phyloP scores from a whole-genome alignment of 2,113 vertebrate species.

The Gymnarchus niloticus region DNA sequence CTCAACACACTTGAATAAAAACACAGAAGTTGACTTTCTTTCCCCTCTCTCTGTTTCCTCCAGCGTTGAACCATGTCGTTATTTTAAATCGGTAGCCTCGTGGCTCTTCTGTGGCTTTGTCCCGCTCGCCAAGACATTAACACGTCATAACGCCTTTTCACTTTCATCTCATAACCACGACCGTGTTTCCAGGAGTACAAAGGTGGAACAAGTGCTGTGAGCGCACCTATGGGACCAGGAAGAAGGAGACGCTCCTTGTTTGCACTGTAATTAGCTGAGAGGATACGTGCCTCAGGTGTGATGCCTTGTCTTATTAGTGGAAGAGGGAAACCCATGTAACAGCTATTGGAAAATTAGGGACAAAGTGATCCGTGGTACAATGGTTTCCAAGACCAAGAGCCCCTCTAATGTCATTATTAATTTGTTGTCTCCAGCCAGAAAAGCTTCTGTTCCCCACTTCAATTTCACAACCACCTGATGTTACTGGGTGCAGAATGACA shows the following conservation, averaged over 20 bases:
- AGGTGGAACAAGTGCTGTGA: constrained; percentile 10
- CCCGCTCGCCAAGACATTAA: constrained; percentile 38
- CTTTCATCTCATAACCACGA: constrained; percentile 54
- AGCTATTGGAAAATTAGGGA: background rate
- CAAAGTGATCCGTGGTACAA: background rate
- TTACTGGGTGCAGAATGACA: background rate
- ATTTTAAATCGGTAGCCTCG: constrained; percentile 51
- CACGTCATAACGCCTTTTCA: constrained; percentile 53
- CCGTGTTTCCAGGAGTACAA: constrained; percentile 40
- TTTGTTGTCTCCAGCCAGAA: background rate
- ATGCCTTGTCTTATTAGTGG: background rate
- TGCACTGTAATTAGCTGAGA: background rate
- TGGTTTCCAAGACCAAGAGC: background rate
- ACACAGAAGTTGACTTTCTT: constrained; percentile 46
- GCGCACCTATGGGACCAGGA: background rate
- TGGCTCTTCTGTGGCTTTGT: constrained; percentile 49
- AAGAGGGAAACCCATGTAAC: background rate
- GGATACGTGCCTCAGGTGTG: background rate
- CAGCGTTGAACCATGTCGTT: constrained; percentile 47
- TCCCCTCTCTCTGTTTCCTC: constrained; percentile 30
- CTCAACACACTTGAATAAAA: constrained; percentile 51
- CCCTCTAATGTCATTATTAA: background rate
- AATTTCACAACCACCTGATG: background rate
- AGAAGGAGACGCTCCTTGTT: background rate
- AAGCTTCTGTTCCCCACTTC: background rate